Conservation (phyloP, 2,888 invertebrate species). For the Coleophora deauratella region DNA sequence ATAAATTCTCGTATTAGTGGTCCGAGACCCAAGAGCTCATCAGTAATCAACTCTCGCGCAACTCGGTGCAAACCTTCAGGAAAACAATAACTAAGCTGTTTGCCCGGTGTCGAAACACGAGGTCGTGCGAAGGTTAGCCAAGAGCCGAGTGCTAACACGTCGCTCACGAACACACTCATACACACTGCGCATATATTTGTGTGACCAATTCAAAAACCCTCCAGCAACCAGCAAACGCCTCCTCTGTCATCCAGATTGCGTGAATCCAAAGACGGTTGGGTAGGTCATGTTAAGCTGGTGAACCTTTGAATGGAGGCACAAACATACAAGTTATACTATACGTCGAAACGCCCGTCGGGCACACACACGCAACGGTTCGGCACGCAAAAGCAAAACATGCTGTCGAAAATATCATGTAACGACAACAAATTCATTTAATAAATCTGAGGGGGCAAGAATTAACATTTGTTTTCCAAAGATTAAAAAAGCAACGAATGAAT, state of each 20-base stretch:
- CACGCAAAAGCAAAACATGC: slow-evolving; percentile 63
- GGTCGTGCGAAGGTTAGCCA: slow-evolving; percentile 69
- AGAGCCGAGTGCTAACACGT: slow-evolving; percentile 57
- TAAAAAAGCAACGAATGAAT: too few species aligned
- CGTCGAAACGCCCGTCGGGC: slow-evolving; percentile 34
- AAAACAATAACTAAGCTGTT: slow-evolving; percentile 54
- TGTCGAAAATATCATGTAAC: slow-evolving; percentile 51
- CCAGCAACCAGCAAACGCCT: neutral
- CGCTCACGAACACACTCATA: slow-evolving; percentile 48
- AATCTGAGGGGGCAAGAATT: too few species aligned
- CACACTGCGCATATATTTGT: slow-evolving; percentile 29
- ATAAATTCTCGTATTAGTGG: too few species aligned
- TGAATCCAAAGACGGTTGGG: slow-evolving; percentile 8
- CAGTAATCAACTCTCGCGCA: slow-evolving; percentile 64
- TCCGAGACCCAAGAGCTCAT: slow-evolving; percentile 38
- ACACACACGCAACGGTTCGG: slow-evolving; percentile 37
- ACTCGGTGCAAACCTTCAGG: slow-evolving; percentile 52
- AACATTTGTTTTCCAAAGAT: too few species aligned
- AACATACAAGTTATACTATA: slow-evolving; percentile 30
- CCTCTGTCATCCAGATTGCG: neutral
- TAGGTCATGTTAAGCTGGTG: slow-evolving; percentile 25
- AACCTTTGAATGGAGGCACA: slow-evolving; percentile 25
- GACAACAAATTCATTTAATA: slow-evolving; percentile 24
- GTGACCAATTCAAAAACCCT: slow-evolving; percentile 12
- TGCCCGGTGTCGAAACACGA: slow-evolving; percentile 62